Conservation (phyloP, 2,797 vertebrate species). For the Poeciliopsis presidionis region DNA sequence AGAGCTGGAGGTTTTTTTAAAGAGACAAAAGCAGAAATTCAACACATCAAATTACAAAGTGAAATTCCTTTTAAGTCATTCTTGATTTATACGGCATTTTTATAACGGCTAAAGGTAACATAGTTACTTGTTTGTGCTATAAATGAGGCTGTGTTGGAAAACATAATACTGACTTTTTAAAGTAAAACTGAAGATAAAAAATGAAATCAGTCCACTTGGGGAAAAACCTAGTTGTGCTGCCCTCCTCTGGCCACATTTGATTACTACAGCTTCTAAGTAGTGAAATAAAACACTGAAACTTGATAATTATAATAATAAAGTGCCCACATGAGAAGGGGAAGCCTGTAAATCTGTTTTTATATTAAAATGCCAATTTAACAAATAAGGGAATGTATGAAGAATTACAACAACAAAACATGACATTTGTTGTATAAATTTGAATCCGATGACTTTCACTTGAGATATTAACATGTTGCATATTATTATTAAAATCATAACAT, state of each 20-base stretch:
- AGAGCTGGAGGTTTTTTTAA: too few species aligned
- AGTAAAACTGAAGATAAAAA: too few species aligned
- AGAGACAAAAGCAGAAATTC: too few species aligned
- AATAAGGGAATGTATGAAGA: neutral
- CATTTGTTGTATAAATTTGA: neutral
- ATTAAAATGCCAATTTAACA: neutral
- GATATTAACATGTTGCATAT: too few species aligned
- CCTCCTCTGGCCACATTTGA: constrained; percentile 23
- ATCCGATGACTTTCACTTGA: neutral
- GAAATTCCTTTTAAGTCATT: too few species aligned
- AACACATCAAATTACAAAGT: too few species aligned
- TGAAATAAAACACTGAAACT: neutral
- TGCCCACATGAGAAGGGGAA: neutral
- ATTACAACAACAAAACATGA: neutral
- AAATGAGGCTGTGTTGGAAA: too few species aligned
- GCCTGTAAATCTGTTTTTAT: neutral
- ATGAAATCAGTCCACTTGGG: neutral
- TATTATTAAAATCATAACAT: too few species aligned
- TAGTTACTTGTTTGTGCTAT: too few species aligned
- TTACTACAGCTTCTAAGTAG: constrained; percentile 14
- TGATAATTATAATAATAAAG: neutral
- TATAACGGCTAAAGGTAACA: too few species aligned
- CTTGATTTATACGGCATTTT: too few species aligned
- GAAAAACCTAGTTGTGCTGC: constrained; percentile 25
- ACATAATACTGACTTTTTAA: too few species aligned